Base-by-base conservation (phyloP, 2,113 vertebrate genomes). In the Arizona elegans region DNA sequence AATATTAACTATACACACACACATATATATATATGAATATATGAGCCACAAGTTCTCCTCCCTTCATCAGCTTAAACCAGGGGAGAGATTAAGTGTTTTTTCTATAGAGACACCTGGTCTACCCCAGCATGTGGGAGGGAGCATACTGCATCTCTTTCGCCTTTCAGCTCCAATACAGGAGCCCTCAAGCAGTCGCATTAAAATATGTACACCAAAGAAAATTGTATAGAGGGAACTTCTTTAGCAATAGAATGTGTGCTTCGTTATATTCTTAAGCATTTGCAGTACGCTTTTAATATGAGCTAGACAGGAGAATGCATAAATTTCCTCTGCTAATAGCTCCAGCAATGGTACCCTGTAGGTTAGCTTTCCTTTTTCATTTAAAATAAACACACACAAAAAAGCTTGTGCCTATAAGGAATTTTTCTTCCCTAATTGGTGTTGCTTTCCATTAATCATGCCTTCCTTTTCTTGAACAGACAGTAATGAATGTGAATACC, bases 401-500 rank as follows among this genome's bases (percentile, higher is more conserved):
- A 62, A 90, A 23, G 55, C 23, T 62, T 93, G 70, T 33, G 7
- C 23, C 56, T 65, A 19, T 12, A 10, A n/a, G 15, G 62, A 24
- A n/a, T 54, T 47, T 86, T 24, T 43, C 26, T 90, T 65, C 85
- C 59, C 43, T 62, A 24, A 38, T 17, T 53, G 11, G 5, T 86
- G 54, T 93, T 24, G 3, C 89, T 38, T 65, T 87, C 43, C n/a
- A 91, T 93, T 94, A 87, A 43, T 91, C 56, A 86, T 95, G 19
- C 93, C 43, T 56, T 33, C 8, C 94, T 96, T 96, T 91, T 52
- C 92, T 97, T 93, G 97, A 96, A 92, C 97, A 98, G 98, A 98
- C 97, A 95, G 96, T 94, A 97, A 98, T 47, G 98, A 98, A 87
- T 98, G 98, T 94, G 96, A 95, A 89, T 96, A 95, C n/a, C 92